phyloP scores from a whole-genome alignment of 1,140 invertebrate species.

The Myzus persicae region DNA sequence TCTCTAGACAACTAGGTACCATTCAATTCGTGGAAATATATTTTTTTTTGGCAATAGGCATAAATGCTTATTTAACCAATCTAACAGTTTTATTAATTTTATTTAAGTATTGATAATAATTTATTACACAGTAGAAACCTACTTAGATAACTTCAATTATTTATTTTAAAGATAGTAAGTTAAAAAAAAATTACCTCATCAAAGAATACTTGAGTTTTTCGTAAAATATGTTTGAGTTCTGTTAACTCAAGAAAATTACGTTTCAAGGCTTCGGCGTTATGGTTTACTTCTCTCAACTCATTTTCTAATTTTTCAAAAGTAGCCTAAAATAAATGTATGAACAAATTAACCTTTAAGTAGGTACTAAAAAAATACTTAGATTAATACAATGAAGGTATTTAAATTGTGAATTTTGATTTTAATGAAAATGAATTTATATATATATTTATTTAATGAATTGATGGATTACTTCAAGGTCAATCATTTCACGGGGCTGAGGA shows the following conservation, averaged over 20 bases:
- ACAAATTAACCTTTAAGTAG: neutral
- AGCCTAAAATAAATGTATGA: conserved; percentile 70
- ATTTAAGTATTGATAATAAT: conserved; percentile 8
- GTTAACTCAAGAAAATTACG: conserved; percentile 95
- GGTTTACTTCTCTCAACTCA: conserved; percentile 95
- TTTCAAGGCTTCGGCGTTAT: conserved; percentile 96
- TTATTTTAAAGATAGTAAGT: neutral
- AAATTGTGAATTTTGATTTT: neutral
- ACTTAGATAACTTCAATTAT: conserved; percentile 39
- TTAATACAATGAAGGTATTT: neutral
- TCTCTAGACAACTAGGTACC: conserved; percentile 35
- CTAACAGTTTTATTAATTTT: neutral
- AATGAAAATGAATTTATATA: neutral
- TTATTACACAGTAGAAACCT: neutral
- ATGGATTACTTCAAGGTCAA: conserved; percentile 88
- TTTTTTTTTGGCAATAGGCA: neutral
- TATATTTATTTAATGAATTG: neutral
- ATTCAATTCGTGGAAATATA: conserved; percentile 23
- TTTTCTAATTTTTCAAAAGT: conserved; percentile 96
- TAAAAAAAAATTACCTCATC: conserved; percentile 82
- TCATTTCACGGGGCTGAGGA: conserved; percentile 98
- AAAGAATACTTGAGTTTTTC: conserved; percentile 97
- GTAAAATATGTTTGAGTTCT: conserved; percentile 93
- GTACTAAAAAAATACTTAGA: neutral
- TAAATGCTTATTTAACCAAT: conserved; percentile 28